Evolutionary conservation across 2,888 invertebrate genomes (phyloP).

Genomic region (Endomychus coccineus): DNA sequence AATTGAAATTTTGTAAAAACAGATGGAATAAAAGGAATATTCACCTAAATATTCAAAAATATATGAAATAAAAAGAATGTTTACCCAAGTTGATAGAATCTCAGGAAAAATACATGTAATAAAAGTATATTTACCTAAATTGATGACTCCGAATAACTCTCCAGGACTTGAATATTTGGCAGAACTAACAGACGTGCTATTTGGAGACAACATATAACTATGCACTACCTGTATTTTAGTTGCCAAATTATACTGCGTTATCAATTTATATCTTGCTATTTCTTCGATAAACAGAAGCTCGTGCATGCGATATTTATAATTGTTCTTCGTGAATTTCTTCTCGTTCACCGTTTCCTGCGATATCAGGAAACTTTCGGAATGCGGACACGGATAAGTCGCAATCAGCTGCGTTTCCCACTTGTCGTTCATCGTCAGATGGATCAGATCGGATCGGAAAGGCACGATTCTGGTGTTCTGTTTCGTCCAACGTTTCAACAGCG

Average conservation of each 20-base stretch:
- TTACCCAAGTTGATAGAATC: too few relatives aligned
- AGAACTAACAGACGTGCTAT: too few relatives aligned
- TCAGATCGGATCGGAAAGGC: constrained; percentile 31
- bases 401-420: constrained; percentile 51
- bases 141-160: too few relatives aligned
- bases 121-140: too few relatives aligned
- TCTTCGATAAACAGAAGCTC: constrained; percentile 71
- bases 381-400: constrained; percentile 58
- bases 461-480: constrained; percentile 45
- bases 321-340: constrained; percentile 56
- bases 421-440: constrained; percentile 29
- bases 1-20: too few relatives aligned
- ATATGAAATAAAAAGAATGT: too few relatives aligned
- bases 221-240: too few relatives aligned
- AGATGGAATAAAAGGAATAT: too few relatives aligned
- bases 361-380: constrained; percentile 57
- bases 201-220: too few relatives aligned
- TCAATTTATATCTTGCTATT: constrained; percentile 62
- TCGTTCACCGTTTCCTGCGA: constrained; percentile 62
- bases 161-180: too few relatives aligned
- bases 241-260: constrained; percentile 65
- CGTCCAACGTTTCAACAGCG: constrained; percentile 53
- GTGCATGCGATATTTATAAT: constrained; percentile 67
- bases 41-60: too few relatives aligned
- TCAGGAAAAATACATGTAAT: too few relatives aligned